A percentile compares a stretch with the other conserved stretches of the same genome.
These are phyloP conservation scores for Pachliopta kotzebuea DNA, from an alignment of 2,888 invertebrate genomes.

Conservation along the genomic window DNA sequence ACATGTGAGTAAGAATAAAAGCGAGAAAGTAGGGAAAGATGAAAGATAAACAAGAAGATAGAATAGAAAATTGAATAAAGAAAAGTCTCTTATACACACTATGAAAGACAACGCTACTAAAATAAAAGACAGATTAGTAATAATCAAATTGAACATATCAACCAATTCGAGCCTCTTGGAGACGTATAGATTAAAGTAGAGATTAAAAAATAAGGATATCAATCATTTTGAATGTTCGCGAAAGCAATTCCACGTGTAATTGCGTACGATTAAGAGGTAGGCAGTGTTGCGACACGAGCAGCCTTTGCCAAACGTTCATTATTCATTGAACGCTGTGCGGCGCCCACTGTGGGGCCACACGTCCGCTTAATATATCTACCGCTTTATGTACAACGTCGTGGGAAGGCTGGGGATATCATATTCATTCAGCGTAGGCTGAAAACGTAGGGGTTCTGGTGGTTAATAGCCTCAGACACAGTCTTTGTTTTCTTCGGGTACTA, in stretches of 20 bases:
- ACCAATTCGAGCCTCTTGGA: too few species aligned
- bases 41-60: too few species aligned
- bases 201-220: background rate
- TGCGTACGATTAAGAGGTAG: constrained; percentile 17
- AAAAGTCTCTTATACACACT: too few species aligned
- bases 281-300: constrained; percentile 20
- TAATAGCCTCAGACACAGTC: background rate
- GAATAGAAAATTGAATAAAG: too few species aligned
- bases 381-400: constrained; percentile 15
- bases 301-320: constrained; percentile 24
- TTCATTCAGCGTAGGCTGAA: constrained; percentile 13
- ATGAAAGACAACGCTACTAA: too few species aligned
- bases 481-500: too few species aligned
- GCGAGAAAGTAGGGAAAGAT: too few species aligned
- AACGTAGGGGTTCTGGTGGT: background rate
- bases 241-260: constrained; percentile 21
- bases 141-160: too few species aligned
- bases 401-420: constrained; percentile 12
- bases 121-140: too few species aligned
- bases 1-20: too few species aligned
- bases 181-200: too few species aligned
- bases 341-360: constrained; percentile 25
- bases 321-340: constrained; percentile 20
- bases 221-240: background rate
- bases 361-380: constrained; percentile 26